Conservation (phyloP, 64 coral and sea anemone genomes). For the Stichodactyla mertensii region DNA sequence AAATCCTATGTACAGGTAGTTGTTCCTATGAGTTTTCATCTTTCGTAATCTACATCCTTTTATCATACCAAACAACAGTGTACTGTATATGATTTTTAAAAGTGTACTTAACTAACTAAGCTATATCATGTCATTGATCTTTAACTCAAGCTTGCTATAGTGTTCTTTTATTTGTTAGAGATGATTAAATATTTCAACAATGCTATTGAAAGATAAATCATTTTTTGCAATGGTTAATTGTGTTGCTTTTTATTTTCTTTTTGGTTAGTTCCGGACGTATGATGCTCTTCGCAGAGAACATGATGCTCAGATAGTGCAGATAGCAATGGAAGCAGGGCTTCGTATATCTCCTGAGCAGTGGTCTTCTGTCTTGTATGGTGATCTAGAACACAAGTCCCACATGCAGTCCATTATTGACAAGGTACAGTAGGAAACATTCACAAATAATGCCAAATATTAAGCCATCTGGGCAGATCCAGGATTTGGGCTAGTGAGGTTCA, state of each 20-base stretch:
- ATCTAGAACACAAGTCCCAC: slow-evolving; percentile 92
- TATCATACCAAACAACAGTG: too few species aligned
- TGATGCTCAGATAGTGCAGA: slow-evolving; percentile 97
- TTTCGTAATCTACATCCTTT: too few species aligned
- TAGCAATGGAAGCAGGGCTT: slow-evolving; percentile 93
- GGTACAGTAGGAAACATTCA: not conserved
- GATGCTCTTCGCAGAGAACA: slow-evolving; percentile 93
- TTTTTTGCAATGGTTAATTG: not conserved
- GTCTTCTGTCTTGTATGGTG: slow-evolving; percentile 94
- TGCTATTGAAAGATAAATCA: too few species aligned
- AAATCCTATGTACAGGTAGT: too few species aligned
- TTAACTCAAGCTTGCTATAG: not conserved
- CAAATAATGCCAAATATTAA: too few species aligned
- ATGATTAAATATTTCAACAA: not conserved
- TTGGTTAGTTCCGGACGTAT: slow-evolving; percentile 86
- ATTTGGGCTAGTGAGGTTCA: too few species aligned
- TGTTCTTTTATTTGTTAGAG: not conserved
- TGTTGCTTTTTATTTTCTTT: not conserved
- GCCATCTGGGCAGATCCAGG: too few species aligned
- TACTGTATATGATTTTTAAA: too few species aligned
- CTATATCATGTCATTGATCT: too few species aligned
- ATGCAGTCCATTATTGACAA: slow-evolving; percentile 99
- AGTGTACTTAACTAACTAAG: too few species aligned
- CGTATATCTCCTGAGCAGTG: slow-evolving; percentile 97
- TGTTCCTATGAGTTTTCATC: too few species aligned